A percentile compares a stretch with the other conserved stretches of the same genome.
phyloP scores from a whole-genome alignment of 2,888 invertebrate genomes.

The Aporophyla lueneburgensis region DNA sequence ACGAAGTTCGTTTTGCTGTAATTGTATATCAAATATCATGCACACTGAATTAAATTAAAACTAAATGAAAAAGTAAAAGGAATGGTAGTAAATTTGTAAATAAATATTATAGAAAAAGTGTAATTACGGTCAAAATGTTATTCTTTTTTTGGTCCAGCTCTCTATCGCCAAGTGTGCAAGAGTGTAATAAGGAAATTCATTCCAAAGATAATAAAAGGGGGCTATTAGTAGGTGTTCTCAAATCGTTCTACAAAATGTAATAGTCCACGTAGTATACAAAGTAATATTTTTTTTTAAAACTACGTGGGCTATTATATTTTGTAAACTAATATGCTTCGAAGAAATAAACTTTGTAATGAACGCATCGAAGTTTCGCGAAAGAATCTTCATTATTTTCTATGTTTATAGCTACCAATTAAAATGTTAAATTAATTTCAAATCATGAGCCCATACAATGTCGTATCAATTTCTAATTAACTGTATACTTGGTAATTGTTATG shows the following conservation, averaged over 20 bases:
- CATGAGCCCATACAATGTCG: background rate
- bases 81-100: no score
- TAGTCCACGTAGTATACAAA: no score
- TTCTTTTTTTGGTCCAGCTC: no score
- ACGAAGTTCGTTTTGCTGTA: no score
- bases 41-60: no score
- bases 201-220: background rate
- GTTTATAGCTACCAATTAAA: slow-evolving; percentile 27
- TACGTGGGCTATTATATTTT: background rate
- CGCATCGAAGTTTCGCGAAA: background rate
- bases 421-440: slow-evolving; percentile 23
- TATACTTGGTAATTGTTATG: slow-evolving; percentile 12
- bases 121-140: no score
- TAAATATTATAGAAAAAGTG: no score
- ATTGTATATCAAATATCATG: no score
- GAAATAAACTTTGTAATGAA: slow-evolving; percentile 35
- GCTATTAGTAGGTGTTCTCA: background rate
- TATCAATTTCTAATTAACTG: background rate
- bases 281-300: slow-evolving; percentile 16
- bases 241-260: no score
- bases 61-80: no score
- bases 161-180: no score
- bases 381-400: slow-evolving; percentile 6
- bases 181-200: no score
- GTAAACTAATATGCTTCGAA: slow-evolving; percentile 18